Percentiles rank a stretch among this genome's conserved stretches.
phyloP scores from a whole-genome alignment of 2,797 vertebrate species.

The Manis javanica region DNA sequence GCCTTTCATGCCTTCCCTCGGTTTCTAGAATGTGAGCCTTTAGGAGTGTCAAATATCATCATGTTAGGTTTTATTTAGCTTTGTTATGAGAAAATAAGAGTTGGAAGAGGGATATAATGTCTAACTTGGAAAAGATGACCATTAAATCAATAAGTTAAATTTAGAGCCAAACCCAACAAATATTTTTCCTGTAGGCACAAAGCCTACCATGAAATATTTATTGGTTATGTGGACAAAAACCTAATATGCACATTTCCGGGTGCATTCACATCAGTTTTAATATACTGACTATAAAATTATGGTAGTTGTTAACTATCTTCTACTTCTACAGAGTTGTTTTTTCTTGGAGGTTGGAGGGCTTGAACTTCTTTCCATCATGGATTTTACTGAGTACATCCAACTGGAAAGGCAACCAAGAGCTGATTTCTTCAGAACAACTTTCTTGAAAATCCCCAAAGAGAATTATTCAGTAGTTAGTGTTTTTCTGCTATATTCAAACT shows the following conservation, averaged over 20 bases:
- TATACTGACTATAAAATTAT: not conserved
- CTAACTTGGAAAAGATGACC: slow-evolving; percentile 40
- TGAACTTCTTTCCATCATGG: not conserved
- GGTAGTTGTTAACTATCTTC: not conserved
- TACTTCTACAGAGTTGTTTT: not conserved
- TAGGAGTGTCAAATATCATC: not conserved
- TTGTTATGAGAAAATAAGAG: slow-evolving; percentile 23
- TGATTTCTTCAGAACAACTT: not conserved
- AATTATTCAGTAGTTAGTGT: not conserved
- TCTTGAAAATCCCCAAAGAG: not conserved
- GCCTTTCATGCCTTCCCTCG: not conserved
- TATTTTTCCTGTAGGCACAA: not conserved
- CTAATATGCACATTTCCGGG: not conserved
- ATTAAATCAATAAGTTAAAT: slow-evolving; percentile 44
- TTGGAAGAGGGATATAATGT: not conserved
- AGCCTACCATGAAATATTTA: slow-evolving; percentile 9
- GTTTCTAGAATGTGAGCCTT: not conserved
- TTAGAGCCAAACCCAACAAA: slow-evolving; percentile 3
- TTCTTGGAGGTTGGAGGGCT: not conserved
- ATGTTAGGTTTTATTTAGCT: slow-evolving; percentile 44
- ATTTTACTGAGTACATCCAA: not conserved
- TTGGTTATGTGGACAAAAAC: not conserved
- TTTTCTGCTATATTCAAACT: not conserved
- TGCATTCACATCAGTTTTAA: not conserved
- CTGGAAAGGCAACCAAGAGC: not conserved